These are phyloP conservation scores for Montipora efflorescens DNA, from an alignment of 64 coral and sea anemone species.

Conservation along the genomic window DNA sequence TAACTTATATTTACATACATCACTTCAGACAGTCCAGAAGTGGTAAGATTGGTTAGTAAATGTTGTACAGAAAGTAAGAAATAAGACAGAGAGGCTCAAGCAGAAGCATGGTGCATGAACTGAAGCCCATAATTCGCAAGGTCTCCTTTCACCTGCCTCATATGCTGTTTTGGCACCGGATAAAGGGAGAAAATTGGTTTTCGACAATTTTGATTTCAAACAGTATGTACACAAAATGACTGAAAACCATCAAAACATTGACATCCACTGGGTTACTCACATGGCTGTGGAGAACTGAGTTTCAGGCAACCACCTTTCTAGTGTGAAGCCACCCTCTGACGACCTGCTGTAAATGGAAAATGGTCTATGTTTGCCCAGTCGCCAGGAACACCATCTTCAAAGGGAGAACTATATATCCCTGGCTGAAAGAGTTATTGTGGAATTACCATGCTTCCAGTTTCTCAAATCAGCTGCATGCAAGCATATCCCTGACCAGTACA, in stretches of 20 bases:
- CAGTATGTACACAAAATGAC: slow-evolving; percentile 56
- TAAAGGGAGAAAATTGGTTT: slow-evolving; percentile 32
- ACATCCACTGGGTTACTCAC: slow-evolving; percentile 9
- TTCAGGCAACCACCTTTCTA: slow-evolving; percentile 22
- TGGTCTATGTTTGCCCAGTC: slow-evolving; percentile 4
- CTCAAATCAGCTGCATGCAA: slow-evolving; percentile 17
- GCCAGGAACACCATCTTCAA: background rate
- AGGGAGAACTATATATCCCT: slow-evolving; percentile 17
- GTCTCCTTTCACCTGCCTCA: background rate
- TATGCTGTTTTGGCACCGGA: background rate
- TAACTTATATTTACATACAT: no score
- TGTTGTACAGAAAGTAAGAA: slow-evolving; percentile 3
- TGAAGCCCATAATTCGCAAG: background rate
- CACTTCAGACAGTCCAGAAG: no score
- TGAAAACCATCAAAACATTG: slow-evolving; percentile 64
- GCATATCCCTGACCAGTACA: slow-evolving; percentile 59
- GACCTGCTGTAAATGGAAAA: slow-evolving; percentile 16
- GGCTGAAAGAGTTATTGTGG: slow-evolving; percentile 9
- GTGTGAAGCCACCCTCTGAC: background rate
- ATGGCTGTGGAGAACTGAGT: slow-evolving; percentile 49
- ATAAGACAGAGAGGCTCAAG: background rate
- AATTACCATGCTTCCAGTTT: slow-evolving; percentile 34
- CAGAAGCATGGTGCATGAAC: background rate
- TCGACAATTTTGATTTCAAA: slow-evolving; percentile 61
- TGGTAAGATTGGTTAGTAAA: no score